Evolutionary conservation across 2,888 invertebrate genomes (phyloP).

Genomic region (Napeogenes inachia): DNA sequence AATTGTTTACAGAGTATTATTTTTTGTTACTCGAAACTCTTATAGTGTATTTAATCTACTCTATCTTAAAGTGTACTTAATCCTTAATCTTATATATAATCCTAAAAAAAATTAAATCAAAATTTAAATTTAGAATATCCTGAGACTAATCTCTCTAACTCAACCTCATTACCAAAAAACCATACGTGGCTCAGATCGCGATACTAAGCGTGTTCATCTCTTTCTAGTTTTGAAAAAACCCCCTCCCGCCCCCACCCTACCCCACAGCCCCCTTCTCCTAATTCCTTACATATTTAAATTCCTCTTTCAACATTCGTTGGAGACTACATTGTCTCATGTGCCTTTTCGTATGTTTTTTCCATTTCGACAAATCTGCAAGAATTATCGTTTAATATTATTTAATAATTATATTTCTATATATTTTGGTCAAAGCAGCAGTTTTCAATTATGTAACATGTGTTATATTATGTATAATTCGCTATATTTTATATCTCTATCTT

Average conservation of each 20-base stretch:
- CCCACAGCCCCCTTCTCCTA: conserved; percentile 55
- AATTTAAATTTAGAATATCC: conserved; percentile 38
- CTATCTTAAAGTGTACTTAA: no score
- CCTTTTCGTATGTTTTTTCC: conserved; percentile 52
- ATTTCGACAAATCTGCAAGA: conserved; percentile 29
- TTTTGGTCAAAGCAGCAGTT: neutral
- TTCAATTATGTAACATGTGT: neutral
- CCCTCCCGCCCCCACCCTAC: conserved; percentile 31
- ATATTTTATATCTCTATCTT: no score
- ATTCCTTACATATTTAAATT: conserved; percentile 78
- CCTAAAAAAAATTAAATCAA: no score
- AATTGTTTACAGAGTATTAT: no score
- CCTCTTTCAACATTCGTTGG: conserved; percentile 66
- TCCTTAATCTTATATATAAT: no score
- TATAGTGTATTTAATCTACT: no score
- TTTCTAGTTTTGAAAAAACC: conserved; percentile 76
- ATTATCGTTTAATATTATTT: conserved; percentile 23
- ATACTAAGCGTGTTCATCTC: conserved; percentile 77
- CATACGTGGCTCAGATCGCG: conserved; percentile 61
- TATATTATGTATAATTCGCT: no score
- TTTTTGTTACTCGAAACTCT: no score
- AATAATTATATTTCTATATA: neutral
- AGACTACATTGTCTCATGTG: conserved; percentile 72
- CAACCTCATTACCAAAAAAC: conserved; percentile 30
- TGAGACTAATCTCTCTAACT: conserved; percentile 45